Evolutionary conservation across 2,797 vertebrate genomes (phyloP).

Genomic region (Nannoperca obscura): DNA sequence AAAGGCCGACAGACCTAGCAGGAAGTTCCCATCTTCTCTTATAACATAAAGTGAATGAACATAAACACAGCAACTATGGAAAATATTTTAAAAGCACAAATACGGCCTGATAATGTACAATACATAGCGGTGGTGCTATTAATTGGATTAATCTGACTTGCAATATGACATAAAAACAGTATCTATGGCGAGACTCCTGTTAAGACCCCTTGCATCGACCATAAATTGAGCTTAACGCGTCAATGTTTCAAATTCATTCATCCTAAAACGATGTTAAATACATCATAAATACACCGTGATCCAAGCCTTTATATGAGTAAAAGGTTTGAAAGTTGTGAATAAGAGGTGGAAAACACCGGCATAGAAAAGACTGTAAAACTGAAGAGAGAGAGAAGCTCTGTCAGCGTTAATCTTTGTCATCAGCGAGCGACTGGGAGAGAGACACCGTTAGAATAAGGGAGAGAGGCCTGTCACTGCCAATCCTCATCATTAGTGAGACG

Average conservation of each 20-base stretch:
- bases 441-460: slow-evolving; percentile 9
- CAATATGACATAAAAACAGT: neutral
- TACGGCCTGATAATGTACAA: neutral
- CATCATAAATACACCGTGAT: neutral
- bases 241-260: too few species aligned
- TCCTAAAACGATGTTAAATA: neutral
- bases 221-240: neutral
- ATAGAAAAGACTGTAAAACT: neutral
- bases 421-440: slow-evolving; percentile 24
- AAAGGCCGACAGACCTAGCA: neutral
- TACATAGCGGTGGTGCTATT: neutral
- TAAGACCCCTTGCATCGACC: too few species aligned
- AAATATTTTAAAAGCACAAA: neutral
- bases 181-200: neutral
- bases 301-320: neutral
- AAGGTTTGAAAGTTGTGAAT: neutral
- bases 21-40: neutral
- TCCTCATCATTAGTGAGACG: slow-evolving; percentile 28
- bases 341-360: neutral
- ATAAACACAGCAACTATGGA: neutral
- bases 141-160: neutral
- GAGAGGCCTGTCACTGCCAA: slow-evolving; percentile 33
- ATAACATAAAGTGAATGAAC: neutral
- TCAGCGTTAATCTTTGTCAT: slow-evolving; percentile 30
- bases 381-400: slow-evolving; percentile 16